These are phyloP conservation scores for Willisornis vidua DNA, from an alignment of 2,113 vertebrate genomes.

Conservation along the genomic window DNA sequence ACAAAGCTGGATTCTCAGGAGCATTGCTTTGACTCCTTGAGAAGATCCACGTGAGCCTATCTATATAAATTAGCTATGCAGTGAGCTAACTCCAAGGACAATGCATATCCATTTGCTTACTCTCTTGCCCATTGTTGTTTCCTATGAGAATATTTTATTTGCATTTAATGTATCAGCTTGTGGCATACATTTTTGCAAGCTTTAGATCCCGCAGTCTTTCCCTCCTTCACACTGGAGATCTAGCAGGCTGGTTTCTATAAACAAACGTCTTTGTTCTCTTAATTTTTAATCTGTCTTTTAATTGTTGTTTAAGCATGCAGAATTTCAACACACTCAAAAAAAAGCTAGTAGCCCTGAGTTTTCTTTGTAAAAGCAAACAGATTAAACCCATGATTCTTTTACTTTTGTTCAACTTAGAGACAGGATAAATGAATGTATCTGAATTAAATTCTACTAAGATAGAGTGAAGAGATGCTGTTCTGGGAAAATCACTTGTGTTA, in stretches of 20 bases:
- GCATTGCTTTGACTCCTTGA: conserved; percentile 10
- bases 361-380: conserved; percentile 35
- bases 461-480: background rate
- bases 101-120: background rate
- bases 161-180: background rate
- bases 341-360: background rate
- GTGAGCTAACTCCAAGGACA: background rate
- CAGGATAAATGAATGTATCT: conserved; percentile 2
- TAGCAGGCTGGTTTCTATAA: background rate
- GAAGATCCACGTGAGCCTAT: conserved; percentile 1
- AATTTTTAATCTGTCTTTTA: conserved; percentile 40
- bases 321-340: background rate
- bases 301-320: conserved; percentile 39
- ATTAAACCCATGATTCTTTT: conserved; percentile 25
- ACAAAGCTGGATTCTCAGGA: conserved; percentile 43
- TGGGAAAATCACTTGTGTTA: conserved; percentile 37
- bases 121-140: background rate
- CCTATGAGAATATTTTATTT: background rate
- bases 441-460: conserved; percentile 42
- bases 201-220: background rate
- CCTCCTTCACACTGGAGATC: background rate
- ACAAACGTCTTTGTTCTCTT: conserved; percentile 12
- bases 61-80: background rate
- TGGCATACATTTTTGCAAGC: background rate
- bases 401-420: conserved; percentile 14